Percentiles rank a stretch among this genome's conserved stretches.
Evolutionary conservation across 2,888 invertebrate species (phyloP).

Genomic region (Ectemnius cavifrons): DNA sequence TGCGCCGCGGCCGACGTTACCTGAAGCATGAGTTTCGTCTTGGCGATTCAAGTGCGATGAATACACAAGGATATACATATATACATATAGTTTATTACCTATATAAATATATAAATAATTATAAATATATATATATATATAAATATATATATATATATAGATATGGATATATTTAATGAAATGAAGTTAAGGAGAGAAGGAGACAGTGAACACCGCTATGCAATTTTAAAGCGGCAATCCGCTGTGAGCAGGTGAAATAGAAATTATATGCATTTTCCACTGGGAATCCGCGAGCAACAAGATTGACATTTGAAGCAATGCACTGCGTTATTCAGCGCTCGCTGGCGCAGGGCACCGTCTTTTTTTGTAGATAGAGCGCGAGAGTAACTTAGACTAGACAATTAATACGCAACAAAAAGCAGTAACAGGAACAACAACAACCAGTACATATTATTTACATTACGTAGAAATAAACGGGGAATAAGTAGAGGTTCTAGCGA

Average conservation of each 20-base stretch:
- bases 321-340: slow-evolving; percentile 41
- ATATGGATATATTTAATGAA: slow-evolving; percentile 57
- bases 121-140: slow-evolving; percentile 50
- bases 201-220: slow-evolving; percentile 33
- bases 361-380: slow-evolving; percentile 60
- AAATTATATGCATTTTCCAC: not conserved
- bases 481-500: slow-evolving; percentile 71
- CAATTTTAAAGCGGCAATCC: slow-evolving; percentile 24
- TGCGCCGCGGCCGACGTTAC: slow-evolving; percentile 67
- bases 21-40: slow-evolving; percentile 69
- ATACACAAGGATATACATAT: slow-evolving; percentile 65
- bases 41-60: slow-evolving; percentile 71
- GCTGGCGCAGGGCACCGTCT: slow-evolving; percentile 37
- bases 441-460: slow-evolving; percentile 75
- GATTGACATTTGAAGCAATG: slow-evolving; percentile 47
- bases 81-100: slow-evolving; percentile 76
- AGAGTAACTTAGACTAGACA: slow-evolving; percentile 56
- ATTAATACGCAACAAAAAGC: slow-evolving; percentile 59
- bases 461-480: slow-evolving; percentile 70
- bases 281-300: slow-evolving; percentile 45
- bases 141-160: slow-evolving; percentile 52
- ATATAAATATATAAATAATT: slow-evolving; percentile 72
- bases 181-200: slow-evolving; percentile 34
- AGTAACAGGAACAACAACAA: slow-evolving; percentile 52
- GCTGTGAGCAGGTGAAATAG: slow-evolving; percentile 14